These are phyloP conservation scores for Sphinx pinastri DNA, from an alignment of 2,888 invertebrate genomes.

Conservation along the genomic window DNA sequence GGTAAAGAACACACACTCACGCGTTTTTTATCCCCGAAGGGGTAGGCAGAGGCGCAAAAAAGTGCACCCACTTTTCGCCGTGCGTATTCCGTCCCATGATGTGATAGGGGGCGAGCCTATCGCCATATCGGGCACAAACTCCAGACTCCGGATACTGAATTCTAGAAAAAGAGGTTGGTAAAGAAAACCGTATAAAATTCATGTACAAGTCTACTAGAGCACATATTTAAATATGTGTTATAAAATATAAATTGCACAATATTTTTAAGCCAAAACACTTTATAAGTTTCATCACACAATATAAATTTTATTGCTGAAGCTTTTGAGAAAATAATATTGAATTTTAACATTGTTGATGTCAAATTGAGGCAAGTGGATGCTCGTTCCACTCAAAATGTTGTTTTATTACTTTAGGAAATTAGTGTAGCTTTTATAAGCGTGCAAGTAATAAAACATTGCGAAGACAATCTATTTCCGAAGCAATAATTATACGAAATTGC, in stretches of 20 bases:
- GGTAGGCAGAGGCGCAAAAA: too few species aligned
- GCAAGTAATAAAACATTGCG: constrained; percentile 40
- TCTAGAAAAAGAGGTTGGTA: too few species aligned
- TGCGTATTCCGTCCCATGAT: too few species aligned
- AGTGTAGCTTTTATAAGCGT: constrained; percentile 14
- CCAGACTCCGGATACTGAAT: too few species aligned
- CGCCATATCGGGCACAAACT: too few species aligned
- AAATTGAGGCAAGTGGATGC: background rate
- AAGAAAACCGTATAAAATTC: background rate
- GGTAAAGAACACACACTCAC: too few species aligned
- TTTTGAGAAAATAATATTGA: background rate
- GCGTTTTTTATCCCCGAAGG: too few species aligned
- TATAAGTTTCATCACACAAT: background rate
- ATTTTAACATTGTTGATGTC: background rate
- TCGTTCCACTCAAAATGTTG: background rate
- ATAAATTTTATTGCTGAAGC: background rate
- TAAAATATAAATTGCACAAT: background rate
- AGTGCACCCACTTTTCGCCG: too few species aligned
- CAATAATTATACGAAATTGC: constrained; percentile 66
- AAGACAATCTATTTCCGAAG: constrained; percentile 60
- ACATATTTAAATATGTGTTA: background rate
- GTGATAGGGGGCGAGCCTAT: too few species aligned
- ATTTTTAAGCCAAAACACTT: background rate
- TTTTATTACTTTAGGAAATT: constrained; percentile 7
- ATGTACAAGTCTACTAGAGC: background rate